A percentile compares a stretch with the other conserved stretches of the same genome.
These are phyloP conservation scores for Pitangus sulphuratus DNA, from an alignment of 2,797 vertebrate species.

Conservation along the genomic window DNA sequence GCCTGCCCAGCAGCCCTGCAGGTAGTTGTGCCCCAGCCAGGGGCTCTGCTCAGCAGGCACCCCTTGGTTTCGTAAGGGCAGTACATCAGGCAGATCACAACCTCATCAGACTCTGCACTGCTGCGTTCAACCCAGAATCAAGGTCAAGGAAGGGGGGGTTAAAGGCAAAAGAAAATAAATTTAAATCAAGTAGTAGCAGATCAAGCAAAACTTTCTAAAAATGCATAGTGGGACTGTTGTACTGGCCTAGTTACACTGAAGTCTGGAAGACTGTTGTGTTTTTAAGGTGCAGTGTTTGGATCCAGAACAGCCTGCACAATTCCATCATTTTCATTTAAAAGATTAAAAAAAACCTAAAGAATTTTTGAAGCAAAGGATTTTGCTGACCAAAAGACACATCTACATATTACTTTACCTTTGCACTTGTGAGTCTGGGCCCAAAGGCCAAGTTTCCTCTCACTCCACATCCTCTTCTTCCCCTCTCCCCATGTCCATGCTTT, in stretches of 20 bases:
- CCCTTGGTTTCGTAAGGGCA: not conserved
- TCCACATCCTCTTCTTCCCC: not conserved
- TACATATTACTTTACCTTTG: not conserved
- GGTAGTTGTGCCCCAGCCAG: rapidly evolving
- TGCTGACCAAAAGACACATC: not conserved
- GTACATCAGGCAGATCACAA: not conserved
- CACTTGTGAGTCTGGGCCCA: not conserved
- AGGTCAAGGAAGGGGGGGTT: not conserved
- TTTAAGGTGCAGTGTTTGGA: not conserved
- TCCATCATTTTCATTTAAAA: not conserved
- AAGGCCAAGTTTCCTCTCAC: not conserved
- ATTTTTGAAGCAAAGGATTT: not conserved
- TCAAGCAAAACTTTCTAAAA: not conserved
- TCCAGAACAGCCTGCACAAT: not conserved
- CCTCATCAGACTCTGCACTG: rapidly evolving
- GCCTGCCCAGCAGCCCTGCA: not conserved
- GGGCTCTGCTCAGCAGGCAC: rapidly evolving
- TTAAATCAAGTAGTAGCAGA: not conserved
- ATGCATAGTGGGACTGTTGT: not conserved
- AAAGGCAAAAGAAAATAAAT: not conserved
- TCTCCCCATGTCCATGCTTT: not conserved
- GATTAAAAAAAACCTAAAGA: not conserved
- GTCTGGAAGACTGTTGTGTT: not conserved
- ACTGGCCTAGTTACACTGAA: not conserved
- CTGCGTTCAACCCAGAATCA: not conserved